phyloP scores from a whole-genome alignment of 2,888 invertebrate genomes.

The Meiosimyza decipiens region DNA sequence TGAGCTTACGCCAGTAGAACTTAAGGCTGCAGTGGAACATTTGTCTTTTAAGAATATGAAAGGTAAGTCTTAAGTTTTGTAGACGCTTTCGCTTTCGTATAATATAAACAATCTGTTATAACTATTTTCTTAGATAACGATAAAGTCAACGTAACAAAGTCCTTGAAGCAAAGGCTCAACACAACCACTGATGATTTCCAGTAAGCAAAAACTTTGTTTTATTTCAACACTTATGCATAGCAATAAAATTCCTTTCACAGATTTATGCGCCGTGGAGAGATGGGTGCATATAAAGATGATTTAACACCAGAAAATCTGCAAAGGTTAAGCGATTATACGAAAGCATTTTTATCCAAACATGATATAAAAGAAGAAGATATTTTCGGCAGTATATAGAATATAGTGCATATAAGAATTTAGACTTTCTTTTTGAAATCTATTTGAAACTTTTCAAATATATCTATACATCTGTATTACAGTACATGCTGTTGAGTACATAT shows the following conservation, averaged over 20 bases:
- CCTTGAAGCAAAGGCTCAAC: neutral
- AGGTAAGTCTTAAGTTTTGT: constrained; percentile 24
- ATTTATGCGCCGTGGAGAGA: constrained; percentile 43
- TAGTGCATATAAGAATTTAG: no score
- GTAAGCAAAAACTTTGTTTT: neutral
- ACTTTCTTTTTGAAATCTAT: no score
- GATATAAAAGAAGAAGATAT: constrained; percentile 44
- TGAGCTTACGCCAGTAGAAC: constrained; percentile 30
- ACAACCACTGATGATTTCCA: neutral
- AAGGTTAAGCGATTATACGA: constrained; percentile 44
- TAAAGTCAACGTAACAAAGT: neutral
- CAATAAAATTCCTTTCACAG: constrained; percentile 25
- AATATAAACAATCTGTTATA: neutral
- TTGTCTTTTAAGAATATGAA: constrained; percentile 50
- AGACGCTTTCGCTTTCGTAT: no score
- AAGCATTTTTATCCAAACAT: constrained; percentile 33
- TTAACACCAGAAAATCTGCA: constrained; percentile 35
- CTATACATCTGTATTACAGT: no score
- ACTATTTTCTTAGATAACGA: neutral
- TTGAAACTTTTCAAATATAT: no score
- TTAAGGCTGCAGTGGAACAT: constrained; percentile 40
- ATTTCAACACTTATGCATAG: constrained; percentile 11
- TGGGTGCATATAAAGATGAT: constrained; percentile 42
- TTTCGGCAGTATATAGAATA: constrained; percentile 35
- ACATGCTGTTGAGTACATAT: no score